Base-by-base conservation (phyloP, 2,888 invertebrate genomes). In the Nasonia oneida region DNA sequence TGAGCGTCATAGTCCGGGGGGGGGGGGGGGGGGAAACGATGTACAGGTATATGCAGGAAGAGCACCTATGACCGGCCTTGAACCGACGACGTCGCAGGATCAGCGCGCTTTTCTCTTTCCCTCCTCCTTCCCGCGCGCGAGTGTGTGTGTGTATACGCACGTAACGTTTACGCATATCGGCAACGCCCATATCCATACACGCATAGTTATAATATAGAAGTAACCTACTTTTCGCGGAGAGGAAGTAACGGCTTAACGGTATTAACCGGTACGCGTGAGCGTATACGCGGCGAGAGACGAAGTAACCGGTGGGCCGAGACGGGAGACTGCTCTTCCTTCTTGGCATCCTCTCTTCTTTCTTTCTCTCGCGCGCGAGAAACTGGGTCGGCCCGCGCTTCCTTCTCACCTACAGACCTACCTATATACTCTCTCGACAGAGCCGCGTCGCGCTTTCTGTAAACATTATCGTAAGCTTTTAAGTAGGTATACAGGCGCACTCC, bases 181-280 rank as follows among this genome's bases (percentile, higher is more conserved):
- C 64, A 12, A 67, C 12, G 61, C 6, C 18, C 10, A 23, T 29
- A 29, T 23, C 6, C 23, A 61, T 14, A 29, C 14, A 12, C 15
- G 18, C 12, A 12, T 3, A 64, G 29, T 0, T 53, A 2, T 57
- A 57, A 2, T 57, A 57, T 57, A 57, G 57, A 57, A n/a, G 87
- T 87, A 87, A 89, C 89, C 91, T 91, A 92, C 92, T 91, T 84
- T 74, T 90, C 89, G 87, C 89, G 87, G 86, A 88, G 88, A 86
- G 88, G 89, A 88, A 90, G 90, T 90, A 91, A 91, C 91, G 37
- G n/a, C 6, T 90, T 92, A 92, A 92, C 92, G 92, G 92, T 92
- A 91, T 88, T 86, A 87, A 87, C 84, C 85, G 81, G 86, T 88
- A 86, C 84, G 85, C 71, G 50, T 61, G 57, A 23, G 57, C 12